Percentiles rank a stretch among this genome's conserved stretches.
Conservation (phyloP, 2,113 vertebrate genomes). For the Electrona antarctica region DNA sequence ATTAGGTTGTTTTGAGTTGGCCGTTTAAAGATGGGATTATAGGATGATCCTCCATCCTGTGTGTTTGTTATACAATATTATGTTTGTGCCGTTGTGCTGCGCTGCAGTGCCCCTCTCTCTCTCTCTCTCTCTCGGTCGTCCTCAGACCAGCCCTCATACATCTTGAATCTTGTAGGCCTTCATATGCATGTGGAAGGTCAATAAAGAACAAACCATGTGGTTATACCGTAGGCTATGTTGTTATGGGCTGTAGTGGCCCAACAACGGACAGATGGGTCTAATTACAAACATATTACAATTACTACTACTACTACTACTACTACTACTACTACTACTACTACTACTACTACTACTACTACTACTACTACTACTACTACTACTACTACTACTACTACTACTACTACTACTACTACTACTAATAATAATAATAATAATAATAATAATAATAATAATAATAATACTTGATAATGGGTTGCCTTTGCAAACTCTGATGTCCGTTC, state of each 20-base stretch:
- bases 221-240: conserved; percentile 3
- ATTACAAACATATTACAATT: not conserved
- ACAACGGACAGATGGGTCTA: not conserved
- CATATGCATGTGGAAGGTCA: not conserved
- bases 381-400: no score
- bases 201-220: not conserved
- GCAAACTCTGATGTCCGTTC: not conserved
- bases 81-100: no score
- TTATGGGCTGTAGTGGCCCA: conserved; percentile 2
- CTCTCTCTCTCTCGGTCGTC: not conserved
- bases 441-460: not conserved
- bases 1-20: not conserved
- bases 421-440: not conserved
- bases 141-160: not conserved
- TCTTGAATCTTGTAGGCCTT: no score
- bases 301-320: no score
- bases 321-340: no score
- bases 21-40: not conserved
- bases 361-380: no score
- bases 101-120: no score
- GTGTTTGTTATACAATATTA: no score
- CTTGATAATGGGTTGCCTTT: not conserved
- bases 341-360: no score
- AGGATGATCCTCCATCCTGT: not conserved
- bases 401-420: no score